Evolutionary conservation across 2,888 invertebrate species (phyloP).

Genomic region (Tanaodytes sp.): DNA sequence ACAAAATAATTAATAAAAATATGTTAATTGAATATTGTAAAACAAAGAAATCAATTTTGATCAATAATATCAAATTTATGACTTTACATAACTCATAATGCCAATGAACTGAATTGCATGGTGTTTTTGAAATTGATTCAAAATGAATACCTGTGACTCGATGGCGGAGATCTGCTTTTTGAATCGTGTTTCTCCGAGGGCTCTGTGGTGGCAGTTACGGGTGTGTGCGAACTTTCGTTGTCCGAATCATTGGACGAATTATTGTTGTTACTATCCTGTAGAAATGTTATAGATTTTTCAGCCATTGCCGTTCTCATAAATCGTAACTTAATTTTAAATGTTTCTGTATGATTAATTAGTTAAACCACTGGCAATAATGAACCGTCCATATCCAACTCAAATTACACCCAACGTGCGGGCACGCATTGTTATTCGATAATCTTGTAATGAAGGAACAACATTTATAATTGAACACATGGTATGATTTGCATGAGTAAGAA

Average conservation of each 20-base stretch:
- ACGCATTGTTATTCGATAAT: constrained; percentile 36
- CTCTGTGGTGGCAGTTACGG: constrained; percentile 51
- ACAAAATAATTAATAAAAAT: neutral
- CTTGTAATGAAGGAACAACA: constrained; percentile 30
- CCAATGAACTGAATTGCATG: too few relatives aligned
- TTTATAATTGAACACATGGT: constrained; percentile 23
- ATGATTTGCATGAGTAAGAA: constrained; percentile 19
- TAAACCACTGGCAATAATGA: constrained; percentile 51
- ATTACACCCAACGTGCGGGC: constrained; percentile 43
- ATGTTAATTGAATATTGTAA: too few relatives aligned
- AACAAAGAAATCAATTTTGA: too few relatives aligned
- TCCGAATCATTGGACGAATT: constrained; percentile 68
- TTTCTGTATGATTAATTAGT: constrained; percentile 42
- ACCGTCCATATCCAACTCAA: constrained; percentile 47
- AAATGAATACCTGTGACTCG: constrained; percentile 72
- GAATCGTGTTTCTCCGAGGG: constrained; percentile 54
- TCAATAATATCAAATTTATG: too few relatives aligned
- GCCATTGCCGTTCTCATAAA: constrained; percentile 3
- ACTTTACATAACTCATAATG: too few relatives aligned
- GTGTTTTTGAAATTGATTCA: too few relatives aligned
- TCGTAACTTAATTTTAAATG: constrained; percentile 22
- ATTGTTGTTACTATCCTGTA: constrained; percentile 72
- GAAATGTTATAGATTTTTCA: constrained; percentile 58
- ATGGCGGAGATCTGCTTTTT: constrained; percentile 61
- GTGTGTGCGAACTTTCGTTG: constrained; percentile 64